Conservation (phyloP, 2,113 vertebrate species). For the Lethenteron reissneri region DNA sequence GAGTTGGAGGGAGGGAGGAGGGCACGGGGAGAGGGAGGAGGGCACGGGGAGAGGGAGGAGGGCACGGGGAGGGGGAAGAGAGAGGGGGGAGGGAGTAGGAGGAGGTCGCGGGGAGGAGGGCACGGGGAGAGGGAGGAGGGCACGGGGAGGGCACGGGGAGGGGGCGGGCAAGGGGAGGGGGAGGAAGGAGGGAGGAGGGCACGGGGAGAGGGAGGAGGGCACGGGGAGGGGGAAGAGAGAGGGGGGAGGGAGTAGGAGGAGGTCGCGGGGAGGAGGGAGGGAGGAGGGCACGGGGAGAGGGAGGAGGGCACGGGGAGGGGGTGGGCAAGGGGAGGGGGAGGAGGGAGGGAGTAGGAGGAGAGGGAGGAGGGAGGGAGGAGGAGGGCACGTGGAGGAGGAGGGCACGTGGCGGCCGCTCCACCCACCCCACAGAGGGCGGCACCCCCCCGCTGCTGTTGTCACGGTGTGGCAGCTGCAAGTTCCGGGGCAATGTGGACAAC, state of each 20-base stretch:
- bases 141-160: neutral
- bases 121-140: neutral
- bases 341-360: no score
- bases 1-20: neutral
- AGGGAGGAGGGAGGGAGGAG: no score
- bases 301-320: neutral
- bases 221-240: no score
- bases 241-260: constrained; percentile 6
- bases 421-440: no score
- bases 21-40: neutral
- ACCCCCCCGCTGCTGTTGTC: no score
- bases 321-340: no score
- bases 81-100: neutral
- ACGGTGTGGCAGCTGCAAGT: no score
- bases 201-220: neutral
- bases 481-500: no score
- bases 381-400: no score
- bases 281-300: constrained; percentile 10
- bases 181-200: neutral
- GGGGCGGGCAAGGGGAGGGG: constrained; percentile 11
- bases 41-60: neutral
- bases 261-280: constrained; percentile 8
- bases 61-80: neutral
- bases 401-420: no score
- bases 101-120: neutral